Conservation (phyloP, 1,140 invertebrate genomes). For the Philaenus spumarius region DNA sequence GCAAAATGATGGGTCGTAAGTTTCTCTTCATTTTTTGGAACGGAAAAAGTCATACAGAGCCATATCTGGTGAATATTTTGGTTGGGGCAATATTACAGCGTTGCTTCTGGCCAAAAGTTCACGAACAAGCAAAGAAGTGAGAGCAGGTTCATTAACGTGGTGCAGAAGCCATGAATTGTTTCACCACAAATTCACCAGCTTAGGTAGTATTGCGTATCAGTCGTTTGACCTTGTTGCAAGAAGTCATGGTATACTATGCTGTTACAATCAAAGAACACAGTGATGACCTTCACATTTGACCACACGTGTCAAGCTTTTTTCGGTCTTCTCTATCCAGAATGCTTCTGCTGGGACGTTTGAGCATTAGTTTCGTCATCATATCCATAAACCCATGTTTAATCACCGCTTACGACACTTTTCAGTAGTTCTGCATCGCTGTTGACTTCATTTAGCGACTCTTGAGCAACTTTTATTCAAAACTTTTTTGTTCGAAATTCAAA, state of each 20-base stretch:
- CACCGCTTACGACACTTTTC: slow-evolving; percentile 3
- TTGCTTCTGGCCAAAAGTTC: no score
- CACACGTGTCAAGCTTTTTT: not conserved
- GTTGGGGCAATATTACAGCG: no score
- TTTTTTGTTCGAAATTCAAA: not conserved
- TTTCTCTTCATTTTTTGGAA: no score
- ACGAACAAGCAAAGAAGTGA: no score
- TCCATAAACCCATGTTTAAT: slow-evolving; percentile 27
- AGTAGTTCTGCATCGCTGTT: not conserved
- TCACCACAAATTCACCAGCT: no score
- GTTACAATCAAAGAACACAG: slow-evolving; percentile 13
- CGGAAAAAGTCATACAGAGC: no score
- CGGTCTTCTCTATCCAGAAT: not conserved
- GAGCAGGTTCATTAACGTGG: no score
- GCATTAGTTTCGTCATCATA: slow-evolving; percentile 33
- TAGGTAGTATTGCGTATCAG: not conserved
- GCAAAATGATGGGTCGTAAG: no score
- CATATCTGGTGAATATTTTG: no score
- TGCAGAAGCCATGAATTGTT: no score
- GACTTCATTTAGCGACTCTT: not conserved
- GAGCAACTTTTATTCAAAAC: not conserved
- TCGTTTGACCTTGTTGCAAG: slow-evolving; percentile 5
- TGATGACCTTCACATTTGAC: slow-evolving; percentile 15
- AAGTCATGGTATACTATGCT: slow-evolving; percentile 11
- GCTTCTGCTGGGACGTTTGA: slow-evolving; percentile 31